These are phyloP conservation scores for Enteromius mattozi DNA, from an alignment of 2,797 vertebrate genomes.

Conservation along the genomic window DNA sequence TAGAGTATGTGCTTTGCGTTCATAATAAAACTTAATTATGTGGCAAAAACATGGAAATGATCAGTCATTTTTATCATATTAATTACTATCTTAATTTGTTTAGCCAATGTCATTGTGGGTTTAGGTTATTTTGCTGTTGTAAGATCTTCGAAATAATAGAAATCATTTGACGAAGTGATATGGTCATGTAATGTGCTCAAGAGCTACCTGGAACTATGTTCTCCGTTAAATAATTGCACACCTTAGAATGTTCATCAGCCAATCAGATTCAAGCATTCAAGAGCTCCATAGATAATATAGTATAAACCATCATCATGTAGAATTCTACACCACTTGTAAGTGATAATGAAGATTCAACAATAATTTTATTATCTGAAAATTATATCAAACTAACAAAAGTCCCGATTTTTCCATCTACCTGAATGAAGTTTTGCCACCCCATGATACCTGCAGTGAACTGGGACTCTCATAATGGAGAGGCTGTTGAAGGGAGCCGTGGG, in stretches of 20 bases:
- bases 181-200: too few relatives aligned
- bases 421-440: slow-evolving; percentile 20
- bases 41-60: too few relatives aligned
- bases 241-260: background rate
- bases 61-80: too few relatives aligned
- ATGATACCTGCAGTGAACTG: slow-evolving; percentile 62
- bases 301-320: background rate
- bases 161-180: too few relatives aligned
- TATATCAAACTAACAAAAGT: background rate
- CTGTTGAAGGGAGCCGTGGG: slow-evolving; percentile 62
- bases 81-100: too few relatives aligned
- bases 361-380: background rate
- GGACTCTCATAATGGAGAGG: slow-evolving; percentile 61
- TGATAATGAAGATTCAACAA: background rate
- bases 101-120: too few relatives aligned
- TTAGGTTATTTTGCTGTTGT: too few relatives aligned
- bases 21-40: too few relatives aligned
- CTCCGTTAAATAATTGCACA: background rate
- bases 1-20: too few relatives aligned
- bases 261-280: background rate
- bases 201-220: too few relatives aligned
- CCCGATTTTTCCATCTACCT: background rate
- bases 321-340: background rate
- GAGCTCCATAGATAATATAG: background rate
- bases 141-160: too few relatives aligned